Percentiles rank a stretch among this genome's conserved stretches.
phyloP scores from a whole-genome alignment of 2,797 vertebrate genomes.

The Novumbra hubbsi region DNA sequence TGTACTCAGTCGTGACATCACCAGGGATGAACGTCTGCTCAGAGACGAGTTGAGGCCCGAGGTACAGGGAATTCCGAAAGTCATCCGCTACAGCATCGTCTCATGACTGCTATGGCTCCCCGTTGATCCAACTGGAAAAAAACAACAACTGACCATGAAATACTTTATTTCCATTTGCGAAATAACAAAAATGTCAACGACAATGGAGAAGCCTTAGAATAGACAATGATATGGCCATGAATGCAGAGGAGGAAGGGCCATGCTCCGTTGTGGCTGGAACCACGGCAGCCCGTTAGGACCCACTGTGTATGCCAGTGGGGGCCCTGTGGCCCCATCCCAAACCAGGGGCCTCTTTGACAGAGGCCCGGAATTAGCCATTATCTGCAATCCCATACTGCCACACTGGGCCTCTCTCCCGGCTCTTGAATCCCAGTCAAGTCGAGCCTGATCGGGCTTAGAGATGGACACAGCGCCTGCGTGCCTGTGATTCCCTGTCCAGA shows the following conservation, averaged over 20 bases:
- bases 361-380: constrained; percentile 57
- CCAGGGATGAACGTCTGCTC: neutral
- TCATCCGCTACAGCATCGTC: neutral
- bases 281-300: constrained; percentile 32
- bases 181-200: neutral
- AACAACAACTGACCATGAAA: neutral
- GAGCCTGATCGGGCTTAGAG: constrained; percentile 61
- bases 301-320: constrained; percentile 46
- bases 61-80: neutral
- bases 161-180: neutral
- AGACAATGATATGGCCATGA: constrained; percentile 37
- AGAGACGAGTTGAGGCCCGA: neutral
- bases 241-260: constrained; percentile 22
- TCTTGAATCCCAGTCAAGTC: constrained; percentile 50
- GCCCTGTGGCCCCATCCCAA: constrained; percentile 24
- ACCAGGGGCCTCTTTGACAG: constrained; percentile 46
- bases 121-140: neutral
- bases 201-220: constrained; percentile 42
- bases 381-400: constrained; percentile 60
- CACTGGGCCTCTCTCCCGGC: constrained; percentile 14
- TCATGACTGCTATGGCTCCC: neutral
- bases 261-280: constrained; percentile 44
- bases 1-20: neutral
- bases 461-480: constrained; percentile 47
- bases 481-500: constrained; percentile 31